Percentiles rank a stretch among this genome's conserved stretches.
Conservation (phyloP, 92 coral and sea anemone genomes). For the Heliopora coerulea region DNA sequence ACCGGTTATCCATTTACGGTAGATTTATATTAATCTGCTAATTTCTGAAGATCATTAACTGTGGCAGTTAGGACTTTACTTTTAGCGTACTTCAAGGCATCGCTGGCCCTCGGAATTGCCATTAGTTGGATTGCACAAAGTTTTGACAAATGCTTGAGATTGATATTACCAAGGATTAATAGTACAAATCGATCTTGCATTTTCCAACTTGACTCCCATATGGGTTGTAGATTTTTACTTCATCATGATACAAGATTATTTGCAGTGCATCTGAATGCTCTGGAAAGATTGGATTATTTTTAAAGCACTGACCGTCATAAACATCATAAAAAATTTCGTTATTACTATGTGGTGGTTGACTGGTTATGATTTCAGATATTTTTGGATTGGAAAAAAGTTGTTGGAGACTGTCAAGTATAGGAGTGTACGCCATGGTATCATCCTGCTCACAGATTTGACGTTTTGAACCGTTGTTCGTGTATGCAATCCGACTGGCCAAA, state of each 20-base stretch:
- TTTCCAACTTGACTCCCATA: slow-evolving; percentile 1
- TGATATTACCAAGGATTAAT: slow-evolving; percentile 20
- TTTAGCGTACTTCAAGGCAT: slow-evolving; percentile 13
- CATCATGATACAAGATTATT: slow-evolving; percentile 18
- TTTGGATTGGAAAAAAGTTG: slow-evolving; percentile 17
- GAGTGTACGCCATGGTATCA: slow-evolving; percentile 14
- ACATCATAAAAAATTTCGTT: slow-evolving; percentile 5
- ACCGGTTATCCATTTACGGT: neutral
- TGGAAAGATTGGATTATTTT: slow-evolving; percentile 8
- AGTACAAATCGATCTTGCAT: slow-evolving; percentile 15
- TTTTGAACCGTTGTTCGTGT: slow-evolving; percentile 21
- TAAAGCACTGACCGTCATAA: slow-evolving; percentile 18
- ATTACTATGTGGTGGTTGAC: neutral
- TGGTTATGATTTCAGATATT: slow-evolving; percentile 3
- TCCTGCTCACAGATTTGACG: slow-evolving; percentile 26
- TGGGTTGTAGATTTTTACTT: slow-evolving; percentile 21
- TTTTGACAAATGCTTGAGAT: slow-evolving; percentile 13
- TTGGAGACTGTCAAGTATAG: slow-evolving; percentile 10
- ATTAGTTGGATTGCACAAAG: slow-evolving; percentile 18
- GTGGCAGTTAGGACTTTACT: slow-evolving; percentile 15
- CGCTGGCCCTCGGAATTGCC: slow-evolving; percentile 13
- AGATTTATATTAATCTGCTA: slow-evolving; percentile 1
- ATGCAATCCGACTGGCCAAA: slow-evolving; percentile 18
- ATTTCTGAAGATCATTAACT: slow-evolving; percentile 5
- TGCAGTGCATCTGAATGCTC: slow-evolving; percentile 21